Percentiles rank a stretch among this genome's conserved stretches.
phyloP scores from a whole-genome alignment of 1,140 invertebrate species.

The Bombus pascuorum region DNA sequence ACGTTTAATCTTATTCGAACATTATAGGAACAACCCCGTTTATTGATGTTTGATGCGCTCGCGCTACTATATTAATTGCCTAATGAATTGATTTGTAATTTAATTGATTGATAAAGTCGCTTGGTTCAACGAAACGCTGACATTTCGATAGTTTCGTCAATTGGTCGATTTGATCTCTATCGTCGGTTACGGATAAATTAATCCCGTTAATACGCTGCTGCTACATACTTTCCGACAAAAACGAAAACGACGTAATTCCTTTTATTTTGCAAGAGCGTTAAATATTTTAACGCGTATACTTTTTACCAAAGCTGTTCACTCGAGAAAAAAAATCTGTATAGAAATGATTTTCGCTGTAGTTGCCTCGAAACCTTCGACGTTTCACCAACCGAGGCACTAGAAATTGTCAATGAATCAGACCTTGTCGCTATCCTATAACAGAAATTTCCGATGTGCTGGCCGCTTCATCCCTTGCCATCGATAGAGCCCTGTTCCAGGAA shows the following conservation, averaged over 20 bases:
- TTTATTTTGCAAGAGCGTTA: no score
- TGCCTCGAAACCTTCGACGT: no score
- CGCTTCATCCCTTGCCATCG: background rate
- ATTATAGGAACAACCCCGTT: background rate
- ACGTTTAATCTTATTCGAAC: constrained; percentile 31
- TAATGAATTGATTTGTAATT: background rate
- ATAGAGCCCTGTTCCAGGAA: constrained; percentile 30
- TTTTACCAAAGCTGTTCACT: no score
- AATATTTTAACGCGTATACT: no score
- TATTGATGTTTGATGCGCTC: background rate
- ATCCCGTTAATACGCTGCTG: background rate
- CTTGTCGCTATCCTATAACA: background rate
- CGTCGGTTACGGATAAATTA: background rate
- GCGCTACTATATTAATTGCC: background rate
- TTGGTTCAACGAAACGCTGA: background rate
- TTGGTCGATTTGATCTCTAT: background rate
- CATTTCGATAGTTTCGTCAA: background rate
- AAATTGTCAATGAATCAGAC: constrained; percentile 12
- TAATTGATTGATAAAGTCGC: background rate
- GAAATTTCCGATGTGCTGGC: constrained; percentile 25
- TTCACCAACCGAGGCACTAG: background rate
- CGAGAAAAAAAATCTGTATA: no score
- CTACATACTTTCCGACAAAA: no score
- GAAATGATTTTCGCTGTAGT: no score
- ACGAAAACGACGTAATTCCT: no score